Conservation (phyloP, 2,888 invertebrate species). For the Saturnia japonica region DNA sequence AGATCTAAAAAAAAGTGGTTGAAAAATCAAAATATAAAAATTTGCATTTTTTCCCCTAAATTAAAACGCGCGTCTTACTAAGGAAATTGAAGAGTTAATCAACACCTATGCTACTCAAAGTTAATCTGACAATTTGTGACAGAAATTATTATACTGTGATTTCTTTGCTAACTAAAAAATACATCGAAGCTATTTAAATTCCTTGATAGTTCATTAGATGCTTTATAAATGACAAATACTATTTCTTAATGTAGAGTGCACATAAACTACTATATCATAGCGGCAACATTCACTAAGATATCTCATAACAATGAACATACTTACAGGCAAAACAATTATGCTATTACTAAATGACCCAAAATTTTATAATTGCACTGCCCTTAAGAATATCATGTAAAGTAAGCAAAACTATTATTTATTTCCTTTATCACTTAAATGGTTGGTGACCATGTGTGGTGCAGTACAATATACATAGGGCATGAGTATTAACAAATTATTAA, state of each 20-base stretch:
- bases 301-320: slow-evolving; percentile 44
- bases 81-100: neutral
- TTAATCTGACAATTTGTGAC: neutral
- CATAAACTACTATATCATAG: slow-evolving; percentile 40
- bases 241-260: slow-evolving; percentile 48
- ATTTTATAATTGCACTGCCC: slow-evolving; percentile 12
- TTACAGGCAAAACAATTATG: slow-evolving; percentile 49
- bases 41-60: no score
- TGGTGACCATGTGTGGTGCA: neutral
- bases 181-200: neutral
- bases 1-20: no score
- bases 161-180: neutral
- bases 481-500: slow-evolving; percentile 35
- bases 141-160: neutral
- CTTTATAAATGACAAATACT: slow-evolving; percentile 49
- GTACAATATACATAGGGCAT: slow-evolving; percentile 18
- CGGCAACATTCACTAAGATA: slow-evolving; percentile 58
- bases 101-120: neutral
- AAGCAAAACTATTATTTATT: slow-evolving; percentile 12
- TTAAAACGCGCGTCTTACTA: neutral
- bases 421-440: neutral
- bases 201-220: slow-evolving; percentile 22
- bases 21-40: no score
- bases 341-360: slow-evolving; percentile 57
- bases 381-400: slow-evolving; percentile 16